Conservation (phyloP, 2,797 vertebrate genomes). For the Trematocara caparti region DNA sequence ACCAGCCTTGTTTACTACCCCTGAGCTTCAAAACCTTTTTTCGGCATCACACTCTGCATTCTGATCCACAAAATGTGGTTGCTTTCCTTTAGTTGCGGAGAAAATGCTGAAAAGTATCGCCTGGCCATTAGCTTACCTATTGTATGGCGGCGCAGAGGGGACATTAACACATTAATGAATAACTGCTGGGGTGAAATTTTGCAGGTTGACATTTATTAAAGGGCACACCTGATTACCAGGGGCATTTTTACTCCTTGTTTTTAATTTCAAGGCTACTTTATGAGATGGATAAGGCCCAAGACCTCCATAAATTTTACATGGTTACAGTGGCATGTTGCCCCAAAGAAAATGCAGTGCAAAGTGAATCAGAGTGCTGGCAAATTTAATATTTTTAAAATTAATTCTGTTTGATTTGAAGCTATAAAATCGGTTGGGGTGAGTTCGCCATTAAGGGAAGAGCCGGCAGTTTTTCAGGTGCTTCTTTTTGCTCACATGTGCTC, state of each 20-base stretch:
- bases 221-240: neutral
- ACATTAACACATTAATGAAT: slow-evolving; percentile 2
- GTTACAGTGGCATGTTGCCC: neutral
- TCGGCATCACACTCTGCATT: neutral
- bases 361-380: neutral
- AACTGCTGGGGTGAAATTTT: neutral
- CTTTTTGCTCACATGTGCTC: neutral
- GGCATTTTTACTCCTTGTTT: neutral
- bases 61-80: neutral
- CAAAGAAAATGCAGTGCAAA: neutral
- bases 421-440: neutral
- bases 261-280: slow-evolving; percentile 12
- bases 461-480: neutral
- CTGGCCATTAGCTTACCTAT: neutral
- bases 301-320: neutral
- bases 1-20: neutral
- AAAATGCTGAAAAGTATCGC: neutral
- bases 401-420: neutral
- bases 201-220: slow-evolving; percentile 30
- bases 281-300: neutral
- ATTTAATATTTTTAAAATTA: neutral
- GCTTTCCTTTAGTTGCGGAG: neutral
- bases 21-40: neutral
- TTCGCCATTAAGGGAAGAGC: neutral
- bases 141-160: neutral